A percentile compares a stretch with the other conserved stretches of the same genome.
phyloP scores from a whole-genome alignment of 2,797 vertebrate genomes.

The Mormyrops boulengeri region DNA sequence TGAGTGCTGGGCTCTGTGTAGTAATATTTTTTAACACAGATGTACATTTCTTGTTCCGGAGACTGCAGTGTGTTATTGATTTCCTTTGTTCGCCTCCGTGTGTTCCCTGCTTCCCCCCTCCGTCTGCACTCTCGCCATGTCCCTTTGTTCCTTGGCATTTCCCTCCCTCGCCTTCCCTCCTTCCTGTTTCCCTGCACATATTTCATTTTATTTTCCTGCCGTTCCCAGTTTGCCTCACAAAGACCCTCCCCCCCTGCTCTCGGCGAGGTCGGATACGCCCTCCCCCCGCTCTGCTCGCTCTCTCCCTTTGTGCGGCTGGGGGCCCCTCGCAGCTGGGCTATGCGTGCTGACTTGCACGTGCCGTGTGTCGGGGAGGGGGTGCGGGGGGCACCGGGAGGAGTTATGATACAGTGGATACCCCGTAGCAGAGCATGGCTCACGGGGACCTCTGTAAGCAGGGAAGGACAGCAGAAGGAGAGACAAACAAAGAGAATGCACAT shows the following conservation, averaged over 20 bases:
- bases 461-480: slow-evolving; percentile 2
- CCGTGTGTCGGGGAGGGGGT: slow-evolving; percentile 45
- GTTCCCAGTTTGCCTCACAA: slow-evolving; percentile 38
- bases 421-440: slow-evolving; percentile 34
- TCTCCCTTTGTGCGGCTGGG: slow-evolving; percentile 53
- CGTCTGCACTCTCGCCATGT: slow-evolving; percentile 16
- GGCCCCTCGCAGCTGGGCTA: slow-evolving; percentile 53
- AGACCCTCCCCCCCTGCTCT: slow-evolving; percentile 38
- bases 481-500: not conserved
- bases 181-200: slow-evolving; percentile 19
- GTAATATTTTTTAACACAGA: slow-evolving; percentile 2
- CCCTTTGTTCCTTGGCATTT: slow-evolving; percentile 16
- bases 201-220: slow-evolving; percentile 31
- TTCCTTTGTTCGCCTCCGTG: not conserved
- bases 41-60: not conserved
- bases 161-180: slow-evolving; percentile 17
- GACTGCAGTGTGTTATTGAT: slow-evolving; percentile 5
- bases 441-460: slow-evolving; percentile 6
- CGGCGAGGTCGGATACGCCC: slow-evolving; percentile 20
- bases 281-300: slow-evolving; percentile 36
- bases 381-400: slow-evolving; percentile 39
- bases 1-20: not conserved
- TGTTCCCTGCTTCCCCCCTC: slow-evolving; percentile 19
- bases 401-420: slow-evolving; percentile 53
- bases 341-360: slow-evolving; percentile 70